Percentiles rank a stretch among this genome's conserved stretches.
Conservation (phyloP, 2,113 vertebrate species). For the Polypterus bichir region DNA sequence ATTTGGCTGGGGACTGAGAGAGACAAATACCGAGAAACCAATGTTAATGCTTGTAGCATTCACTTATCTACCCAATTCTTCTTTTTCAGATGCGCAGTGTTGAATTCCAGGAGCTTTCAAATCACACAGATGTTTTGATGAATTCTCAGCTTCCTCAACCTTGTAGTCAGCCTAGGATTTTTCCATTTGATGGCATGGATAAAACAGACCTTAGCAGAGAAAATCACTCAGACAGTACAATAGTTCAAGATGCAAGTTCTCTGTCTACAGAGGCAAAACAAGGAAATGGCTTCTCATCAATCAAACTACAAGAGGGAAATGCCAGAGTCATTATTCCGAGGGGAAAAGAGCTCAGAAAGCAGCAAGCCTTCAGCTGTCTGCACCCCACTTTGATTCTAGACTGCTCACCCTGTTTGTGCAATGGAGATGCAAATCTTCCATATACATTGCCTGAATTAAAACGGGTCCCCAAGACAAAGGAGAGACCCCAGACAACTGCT, state of each 20-base stretch:
- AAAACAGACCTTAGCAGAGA: constrained; percentile 26
- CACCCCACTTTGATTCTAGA: constrained; percentile 17
- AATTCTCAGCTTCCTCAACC: neutral
- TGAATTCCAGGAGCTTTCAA: neutral
- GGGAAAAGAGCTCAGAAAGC: constrained; percentile 15
- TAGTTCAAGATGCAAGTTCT: constrained; percentile 23
- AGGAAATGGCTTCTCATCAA: constrained; percentile 49
- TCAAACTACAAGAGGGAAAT: constrained; percentile 27
- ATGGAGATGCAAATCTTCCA: constrained; percentile 11
- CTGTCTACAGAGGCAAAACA: constrained; percentile 27
- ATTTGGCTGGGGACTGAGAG: too few relatives aligned
- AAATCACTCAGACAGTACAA: constrained; percentile 27
- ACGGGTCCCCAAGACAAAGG: neutral
- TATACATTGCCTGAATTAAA: neutral
- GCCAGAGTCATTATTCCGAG: constrained; percentile 16
- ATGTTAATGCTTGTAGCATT: constrained; percentile 28
- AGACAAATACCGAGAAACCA: too few relatives aligned
- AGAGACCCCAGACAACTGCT: neutral
- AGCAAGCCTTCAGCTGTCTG: constrained; percentile 23
- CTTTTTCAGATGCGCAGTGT: neutral
- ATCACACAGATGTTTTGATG: constrained; percentile 1
- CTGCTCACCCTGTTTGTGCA: constrained; percentile 13
- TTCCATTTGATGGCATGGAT: constrained; percentile 26
- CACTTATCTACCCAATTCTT: neutral
- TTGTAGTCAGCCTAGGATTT: constrained; percentile 6